phyloP scores from a whole-genome alignment of 2,888 invertebrate genomes.

The Scaptomyza parva region DNA sequence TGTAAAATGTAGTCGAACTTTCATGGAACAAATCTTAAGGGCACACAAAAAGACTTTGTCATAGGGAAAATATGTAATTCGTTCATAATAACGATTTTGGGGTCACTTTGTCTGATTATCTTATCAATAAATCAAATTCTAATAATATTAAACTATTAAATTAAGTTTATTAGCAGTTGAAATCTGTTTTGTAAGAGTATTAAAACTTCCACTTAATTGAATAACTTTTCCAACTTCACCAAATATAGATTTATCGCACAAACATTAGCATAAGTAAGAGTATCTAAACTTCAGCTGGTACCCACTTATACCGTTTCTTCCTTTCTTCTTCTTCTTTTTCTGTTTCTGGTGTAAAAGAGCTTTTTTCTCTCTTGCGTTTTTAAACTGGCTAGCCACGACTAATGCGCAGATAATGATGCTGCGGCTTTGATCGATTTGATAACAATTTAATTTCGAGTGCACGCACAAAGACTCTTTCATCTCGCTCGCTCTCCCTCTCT shows the following conservation, averaged over 20 bases:
- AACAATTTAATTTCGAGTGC: constrained; percentile 77
- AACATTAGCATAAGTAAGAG: too few species aligned
- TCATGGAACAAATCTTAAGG: too few species aligned
- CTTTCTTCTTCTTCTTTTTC: constrained; percentile 2
- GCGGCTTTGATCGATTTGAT: constrained; percentile 79
- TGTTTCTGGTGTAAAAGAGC: neutral
- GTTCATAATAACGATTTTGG: too few species aligned
- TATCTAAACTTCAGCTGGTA: neutral
- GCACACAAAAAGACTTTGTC: too few species aligned
- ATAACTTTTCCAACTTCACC: too few species aligned
- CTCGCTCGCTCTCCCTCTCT: too few species aligned
- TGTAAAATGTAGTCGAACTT: too few species aligned
- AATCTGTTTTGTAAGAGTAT: neutral
- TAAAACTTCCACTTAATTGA: neutral
- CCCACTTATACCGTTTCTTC: neutral
- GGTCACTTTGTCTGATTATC: too few species aligned
- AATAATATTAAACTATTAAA: too few species aligned
- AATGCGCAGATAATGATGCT: constrained; percentile 78
- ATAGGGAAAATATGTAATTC: too few species aligned
- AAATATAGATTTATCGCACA: too few species aligned
- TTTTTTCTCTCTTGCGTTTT: constrained; percentile 5
- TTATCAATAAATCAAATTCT: too few species aligned
- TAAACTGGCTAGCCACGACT: constrained; percentile 56
- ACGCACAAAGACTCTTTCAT: constrained; percentile 54
- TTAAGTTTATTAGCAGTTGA: neutral